phyloP scores from a whole-genome alignment of 2,888 invertebrate species.

The Polylopha cassiicola region DNA sequence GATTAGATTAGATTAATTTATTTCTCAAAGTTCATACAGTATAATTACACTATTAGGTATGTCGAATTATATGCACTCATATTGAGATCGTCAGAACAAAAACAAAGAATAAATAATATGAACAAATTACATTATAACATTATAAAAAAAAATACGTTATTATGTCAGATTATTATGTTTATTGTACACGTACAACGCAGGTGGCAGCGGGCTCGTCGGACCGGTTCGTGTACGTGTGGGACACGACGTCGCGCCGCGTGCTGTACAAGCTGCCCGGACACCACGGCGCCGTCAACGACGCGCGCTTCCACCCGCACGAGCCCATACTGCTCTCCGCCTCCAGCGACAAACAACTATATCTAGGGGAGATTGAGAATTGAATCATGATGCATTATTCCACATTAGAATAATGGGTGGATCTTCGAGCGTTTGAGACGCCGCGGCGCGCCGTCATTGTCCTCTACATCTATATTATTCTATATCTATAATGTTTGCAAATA shows the following conservation, averaged over 20 bases:
- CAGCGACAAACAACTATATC: constrained; percentile 96
- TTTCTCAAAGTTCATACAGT: too few species aligned
- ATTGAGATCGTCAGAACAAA: too few species aligned
- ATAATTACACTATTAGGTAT: too few species aligned
- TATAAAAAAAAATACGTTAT: too few species aligned
- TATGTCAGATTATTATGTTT: background rate
- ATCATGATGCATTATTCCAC: background rate
- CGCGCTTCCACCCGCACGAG: constrained; percentile 96
- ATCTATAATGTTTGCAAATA: too few species aligned
- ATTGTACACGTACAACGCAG: constrained; percentile 29
- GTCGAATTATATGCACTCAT: too few species aligned
- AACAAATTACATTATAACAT: too few species aligned
- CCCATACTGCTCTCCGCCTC: constrained; percentile 95
- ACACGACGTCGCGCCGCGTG: constrained; percentile 93
- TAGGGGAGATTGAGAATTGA: constrained; percentile 92
- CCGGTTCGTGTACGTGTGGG: constrained; percentile 97
- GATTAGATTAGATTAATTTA: too few species aligned
- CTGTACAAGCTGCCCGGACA: constrained; percentile 98
- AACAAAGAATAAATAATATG: too few species aligned
- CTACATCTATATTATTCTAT: too few species aligned
- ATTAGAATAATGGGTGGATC: background rate
- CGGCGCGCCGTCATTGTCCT: too few species aligned
- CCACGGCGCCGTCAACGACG: constrained; percentile 97
- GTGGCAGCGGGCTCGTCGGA: constrained; percentile 94
- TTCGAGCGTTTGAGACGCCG: too few species aligned